Conservation (phyloP, 2,797 vertebrate species). For the Argya squamiceps region DNA sequence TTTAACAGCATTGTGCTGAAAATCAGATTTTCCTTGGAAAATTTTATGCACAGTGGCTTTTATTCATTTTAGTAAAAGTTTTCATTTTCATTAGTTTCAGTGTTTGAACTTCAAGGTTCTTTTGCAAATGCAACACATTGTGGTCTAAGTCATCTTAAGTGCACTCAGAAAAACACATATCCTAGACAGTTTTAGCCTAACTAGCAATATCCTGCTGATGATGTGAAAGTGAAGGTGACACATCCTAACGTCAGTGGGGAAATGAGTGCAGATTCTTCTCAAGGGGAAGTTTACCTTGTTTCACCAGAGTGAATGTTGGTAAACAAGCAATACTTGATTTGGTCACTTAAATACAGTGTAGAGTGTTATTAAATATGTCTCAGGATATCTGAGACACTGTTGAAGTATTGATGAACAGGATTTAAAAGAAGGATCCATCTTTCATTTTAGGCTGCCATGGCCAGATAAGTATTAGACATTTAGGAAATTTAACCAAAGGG, state of each 20-base stretch:
- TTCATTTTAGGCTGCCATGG: background rate
- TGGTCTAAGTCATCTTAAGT: background rate
- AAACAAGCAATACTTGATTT: background rate
- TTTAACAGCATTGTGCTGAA: background rate
- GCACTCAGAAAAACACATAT: background rate
- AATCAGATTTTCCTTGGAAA: background rate
- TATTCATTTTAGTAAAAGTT: background rate
- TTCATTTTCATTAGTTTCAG: background rate
- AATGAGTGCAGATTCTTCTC: background rate
- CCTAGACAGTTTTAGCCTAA: background rate
- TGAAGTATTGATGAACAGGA: background rate
- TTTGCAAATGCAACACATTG: background rate
- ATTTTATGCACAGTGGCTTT: background rate
- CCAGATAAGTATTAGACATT: background rate
- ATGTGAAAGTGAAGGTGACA: background rate
- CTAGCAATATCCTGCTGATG: background rate
- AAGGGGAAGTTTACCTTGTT: background rate
- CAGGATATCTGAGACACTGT: background rate
- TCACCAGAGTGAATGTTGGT: background rate
- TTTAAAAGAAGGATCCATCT: background rate
- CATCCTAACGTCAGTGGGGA: background rate
- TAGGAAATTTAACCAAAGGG: background rate
- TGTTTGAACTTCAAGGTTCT: background rate
- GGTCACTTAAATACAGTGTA: background rate
- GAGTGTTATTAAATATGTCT: background rate